Evolutionary conservation across 1,140 invertebrate species (phyloP).

Genomic region (Drosophila baimaii): DNA sequence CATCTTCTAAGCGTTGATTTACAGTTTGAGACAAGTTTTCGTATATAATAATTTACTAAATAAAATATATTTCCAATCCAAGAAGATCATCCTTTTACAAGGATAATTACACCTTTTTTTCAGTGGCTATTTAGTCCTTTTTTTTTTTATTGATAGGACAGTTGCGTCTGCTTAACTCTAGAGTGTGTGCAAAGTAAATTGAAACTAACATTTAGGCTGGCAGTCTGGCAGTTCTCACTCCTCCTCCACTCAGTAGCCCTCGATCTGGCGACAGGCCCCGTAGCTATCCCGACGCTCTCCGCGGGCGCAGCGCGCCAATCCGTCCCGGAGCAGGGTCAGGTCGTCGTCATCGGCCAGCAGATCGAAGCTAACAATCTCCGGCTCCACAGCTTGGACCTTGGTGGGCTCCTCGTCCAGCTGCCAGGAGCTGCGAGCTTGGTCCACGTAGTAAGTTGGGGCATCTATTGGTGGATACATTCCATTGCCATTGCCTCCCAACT

Average conservation of each 20-base stretch:
- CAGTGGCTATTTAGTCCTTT: constrained; percentile 2
- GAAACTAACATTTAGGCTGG: constrained; percentile 58
- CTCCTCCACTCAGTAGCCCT: constrained; percentile 71
- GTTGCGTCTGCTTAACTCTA: constrained; percentile 37
- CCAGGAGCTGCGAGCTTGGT: constrained; percentile 61
- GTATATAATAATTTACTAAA: background rate
- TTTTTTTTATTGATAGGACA: constrained; percentile 32
- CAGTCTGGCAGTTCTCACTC: constrained; percentile 65
- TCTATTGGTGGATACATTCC: constrained; percentile 68
- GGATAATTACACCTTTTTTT: background rate
- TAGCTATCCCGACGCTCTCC: constrained; percentile 86
- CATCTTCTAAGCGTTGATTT: constrained; percentile 4
- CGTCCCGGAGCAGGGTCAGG: constrained; percentile 85
- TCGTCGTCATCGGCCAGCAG: constrained; percentile 63
- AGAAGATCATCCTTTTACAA: background rate
- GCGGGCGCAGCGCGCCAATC: constrained; percentile 87
- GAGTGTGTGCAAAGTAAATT: constrained; percentile 50
- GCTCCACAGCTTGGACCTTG: constrained; percentile 48
- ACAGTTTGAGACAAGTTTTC: background rate
- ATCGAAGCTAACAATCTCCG: constrained; percentile 67
- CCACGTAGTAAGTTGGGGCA: constrained; percentile 56
- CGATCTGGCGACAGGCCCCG: constrained; percentile 85
- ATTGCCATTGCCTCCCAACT: constrained; percentile 37
- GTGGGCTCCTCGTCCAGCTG: constrained; percentile 73
- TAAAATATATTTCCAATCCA: background rate